Evolutionary conservation across 1,140 invertebrate species (phyloP).

Genomic region (Apis cerana): DNA sequence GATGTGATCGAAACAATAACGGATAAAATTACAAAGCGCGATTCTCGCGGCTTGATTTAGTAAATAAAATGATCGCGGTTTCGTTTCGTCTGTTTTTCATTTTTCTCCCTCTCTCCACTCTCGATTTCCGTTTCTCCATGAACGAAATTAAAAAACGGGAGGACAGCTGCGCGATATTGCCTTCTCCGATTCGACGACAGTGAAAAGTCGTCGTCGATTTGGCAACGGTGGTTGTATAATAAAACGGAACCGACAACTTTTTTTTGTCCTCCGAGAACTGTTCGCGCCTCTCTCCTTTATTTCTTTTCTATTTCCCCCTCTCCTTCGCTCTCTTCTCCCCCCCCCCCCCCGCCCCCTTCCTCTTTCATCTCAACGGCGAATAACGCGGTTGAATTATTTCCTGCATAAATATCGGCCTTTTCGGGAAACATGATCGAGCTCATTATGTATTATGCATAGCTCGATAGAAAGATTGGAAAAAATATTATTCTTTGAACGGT

Average conservation of each 20-base stretch:
- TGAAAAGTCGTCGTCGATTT: conserved; percentile 5
- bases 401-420: neutral
- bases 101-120: neutral
- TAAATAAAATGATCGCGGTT: neutral
- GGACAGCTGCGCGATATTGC: conserved; percentile 13
- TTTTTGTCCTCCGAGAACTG: neutral
- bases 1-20: too few species aligned
- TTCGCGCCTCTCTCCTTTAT: too few species aligned
- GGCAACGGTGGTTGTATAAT: neutral
- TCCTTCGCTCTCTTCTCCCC: too few species aligned
- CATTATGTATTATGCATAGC: neutral
- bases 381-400: neutral
- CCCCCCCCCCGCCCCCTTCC: too few species aligned
- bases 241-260: conserved; percentile 3
- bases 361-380: neutral
- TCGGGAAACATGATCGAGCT: neutral
- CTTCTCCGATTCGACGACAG: neutral
- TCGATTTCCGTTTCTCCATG: neutral
- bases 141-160: conserved; percentile 32
- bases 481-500: too few species aligned
- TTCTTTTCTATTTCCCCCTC: too few species aligned
- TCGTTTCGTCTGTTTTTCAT: neutral
- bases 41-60: too few species aligned
- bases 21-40: too few species aligned
- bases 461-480: neutral